Base-by-base conservation (phyloP, 2,888 invertebrate genomes). In the Liposcelis brunnea region DNA sequence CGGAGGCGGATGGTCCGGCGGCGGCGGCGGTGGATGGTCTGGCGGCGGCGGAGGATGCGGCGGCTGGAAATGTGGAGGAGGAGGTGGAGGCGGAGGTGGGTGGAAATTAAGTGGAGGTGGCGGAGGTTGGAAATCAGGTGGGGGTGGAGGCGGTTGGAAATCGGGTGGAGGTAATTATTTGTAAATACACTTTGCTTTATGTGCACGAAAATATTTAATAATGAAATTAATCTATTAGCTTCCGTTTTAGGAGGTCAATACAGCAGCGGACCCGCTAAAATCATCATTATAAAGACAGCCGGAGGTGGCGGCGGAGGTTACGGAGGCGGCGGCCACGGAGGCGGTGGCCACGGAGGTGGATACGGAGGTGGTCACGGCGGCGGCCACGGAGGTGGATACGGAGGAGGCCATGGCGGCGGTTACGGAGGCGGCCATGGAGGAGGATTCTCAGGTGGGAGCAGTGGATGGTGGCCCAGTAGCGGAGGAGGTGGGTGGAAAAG, bases 261-360 rank as follows among this genome's bases (percentile, higher is more conserved):
- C 19, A 40, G 40, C 40, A 40, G 40, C 21, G 40, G 40, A n/a
- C 40, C 40, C 7, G 40, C 40, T 19, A 40, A 40, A 40, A 21
- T 40, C 40, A 40, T 40, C 12, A 19, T 40, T 7, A 40, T 14
- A 26, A 26, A 26, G 8, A 8, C 35, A 4, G 12, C 4, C 4
- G 40, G 40, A 19, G 40, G 40, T 18, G 19, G 40, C 15, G 40
- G 40, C 10, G 40, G 40, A 16, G 15, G 19, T 11, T 12, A 21
- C 19, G 40, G 40, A 14, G 40, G 40, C 15, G 40, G 40, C 19
- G 19, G 40, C 6, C 21, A 18, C 19, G 40, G 40, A 6, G 18
- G 19, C 40, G 40, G 40, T 6, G 19, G 40, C 5, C 15, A 18
- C 11, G 40, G 40, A 14, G 6, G 19, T 10, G 16, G 19, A 40